Evolutionary conservation across 2,888 invertebrate species (phyloP).

Genomic region (Monochamus alternatus): DNA sequence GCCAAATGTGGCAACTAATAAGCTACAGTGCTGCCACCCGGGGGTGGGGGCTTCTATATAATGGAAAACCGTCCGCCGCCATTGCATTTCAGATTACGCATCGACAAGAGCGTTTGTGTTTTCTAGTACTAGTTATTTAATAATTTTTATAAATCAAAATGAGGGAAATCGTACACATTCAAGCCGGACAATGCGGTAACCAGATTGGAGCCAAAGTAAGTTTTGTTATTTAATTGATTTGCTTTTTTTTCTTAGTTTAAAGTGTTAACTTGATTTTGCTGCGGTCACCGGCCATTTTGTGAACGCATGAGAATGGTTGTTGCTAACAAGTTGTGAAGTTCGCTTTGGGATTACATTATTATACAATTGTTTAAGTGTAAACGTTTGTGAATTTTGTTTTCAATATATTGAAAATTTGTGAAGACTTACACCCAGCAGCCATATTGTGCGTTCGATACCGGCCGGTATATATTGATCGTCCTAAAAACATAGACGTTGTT

Average conservation of each 20-base stretch:
- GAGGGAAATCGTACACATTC: conserved; percentile 95
- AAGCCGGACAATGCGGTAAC: conserved; percentile 84
- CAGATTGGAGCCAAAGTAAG: conserved; percentile 94
- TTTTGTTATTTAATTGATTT: conserved; percentile 46
- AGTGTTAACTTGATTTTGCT: conserved; percentile 26
- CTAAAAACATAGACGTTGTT: conserved; percentile 55
- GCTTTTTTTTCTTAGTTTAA: conserved; percentile 11
- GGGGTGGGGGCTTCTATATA: conserved; percentile 65
- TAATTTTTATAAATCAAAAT: conserved; percentile 71
- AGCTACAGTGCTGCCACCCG: conserved; percentile 51
- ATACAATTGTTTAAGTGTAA: not conserved
- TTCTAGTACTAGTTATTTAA: conserved; percentile 58
- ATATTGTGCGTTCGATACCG: conserved; percentile 42
- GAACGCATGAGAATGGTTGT: not conserved
- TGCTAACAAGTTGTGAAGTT: not conserved
- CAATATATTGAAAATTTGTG: not conserved
- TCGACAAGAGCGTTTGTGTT: conserved; percentile 61
- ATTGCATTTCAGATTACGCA: conserved; percentile 63
- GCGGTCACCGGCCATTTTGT: conserved; percentile 42
- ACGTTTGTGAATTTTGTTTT: not conserved
- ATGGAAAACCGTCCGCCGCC: conserved; percentile 51
- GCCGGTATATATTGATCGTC: conserved; percentile 55
- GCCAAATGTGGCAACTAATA: conserved; percentile 54
- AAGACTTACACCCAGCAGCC: conserved; percentile 19
- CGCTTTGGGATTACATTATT: not conserved